Conservation (phyloP, 2,888 invertebrate species). For the Archips crataeganus region DNA sequence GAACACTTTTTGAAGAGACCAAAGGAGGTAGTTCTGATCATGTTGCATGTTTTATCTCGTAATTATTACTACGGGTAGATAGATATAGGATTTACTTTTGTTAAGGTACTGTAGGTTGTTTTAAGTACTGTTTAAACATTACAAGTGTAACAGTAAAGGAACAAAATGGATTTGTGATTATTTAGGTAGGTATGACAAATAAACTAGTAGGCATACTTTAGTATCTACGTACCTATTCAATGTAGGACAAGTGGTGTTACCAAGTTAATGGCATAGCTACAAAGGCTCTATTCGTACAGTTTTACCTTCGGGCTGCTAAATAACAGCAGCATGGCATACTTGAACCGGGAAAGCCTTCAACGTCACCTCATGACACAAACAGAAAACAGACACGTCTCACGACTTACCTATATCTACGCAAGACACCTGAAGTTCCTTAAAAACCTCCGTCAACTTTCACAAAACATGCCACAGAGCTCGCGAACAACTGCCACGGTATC, state of each 20-base stretch:
- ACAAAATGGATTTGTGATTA: neutral
- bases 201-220: neutral
- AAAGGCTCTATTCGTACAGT: neutral
- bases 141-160: neutral
- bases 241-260: neutral
- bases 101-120: no score
- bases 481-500: constrained; percentile 71
- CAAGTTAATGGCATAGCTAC: constrained; percentile 1
- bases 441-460: constrained; percentile 76
- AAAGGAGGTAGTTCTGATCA: neutral
- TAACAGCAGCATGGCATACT: neutral
- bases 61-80: no score
- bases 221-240: neutral
- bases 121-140: no score
- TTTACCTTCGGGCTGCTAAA: neutral
- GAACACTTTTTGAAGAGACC: neutral
- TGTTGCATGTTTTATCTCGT: no score
- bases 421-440: constrained; percentile 72
- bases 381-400: constrained; percentile 45
- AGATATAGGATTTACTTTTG: no score
- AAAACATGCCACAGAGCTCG: constrained; percentile 79
- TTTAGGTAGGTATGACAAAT: neutral
- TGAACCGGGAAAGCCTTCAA: constrained; percentile 43
- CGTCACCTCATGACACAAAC: constrained; percentile 44
- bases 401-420: constrained; percentile 55